Conservation (phyloP, 1,140 invertebrate species). For the Schmidtea mediterranea region DNA sequence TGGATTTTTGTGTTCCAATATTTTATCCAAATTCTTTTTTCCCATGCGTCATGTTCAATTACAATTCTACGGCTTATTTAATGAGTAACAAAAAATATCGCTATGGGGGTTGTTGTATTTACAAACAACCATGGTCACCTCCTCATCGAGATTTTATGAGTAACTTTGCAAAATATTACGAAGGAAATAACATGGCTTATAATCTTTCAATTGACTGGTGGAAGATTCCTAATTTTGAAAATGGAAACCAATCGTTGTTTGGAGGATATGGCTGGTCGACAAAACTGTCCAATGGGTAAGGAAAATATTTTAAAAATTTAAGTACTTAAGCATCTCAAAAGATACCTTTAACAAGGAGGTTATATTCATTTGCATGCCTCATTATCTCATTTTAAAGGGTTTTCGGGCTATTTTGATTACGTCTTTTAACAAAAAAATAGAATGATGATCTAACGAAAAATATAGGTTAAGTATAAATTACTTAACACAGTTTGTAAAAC, state of each 20-base stretch:
- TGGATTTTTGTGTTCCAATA: neutral
- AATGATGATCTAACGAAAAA: too few species aligned
- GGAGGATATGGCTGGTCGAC: neutral
- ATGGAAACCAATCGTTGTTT: neutral
- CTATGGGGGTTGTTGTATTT: constrained; percentile 1
- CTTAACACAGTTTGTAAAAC: too few species aligned
- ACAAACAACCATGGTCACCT: neutral
- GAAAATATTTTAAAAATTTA: neutral
- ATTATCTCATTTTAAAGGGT: too few species aligned
- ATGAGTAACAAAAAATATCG: neutral
- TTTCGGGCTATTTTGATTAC: too few species aligned
- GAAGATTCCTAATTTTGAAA: neutral
- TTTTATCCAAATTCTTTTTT: neutral
- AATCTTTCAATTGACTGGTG: neutral
- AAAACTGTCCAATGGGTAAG: neutral
- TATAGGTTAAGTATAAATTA: too few species aligned
- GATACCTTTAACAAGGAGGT: too few species aligned
- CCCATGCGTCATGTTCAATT: neutral
- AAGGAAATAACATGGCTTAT: neutral
- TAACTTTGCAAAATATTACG: neutral
- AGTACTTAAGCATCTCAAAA: too few species aligned
- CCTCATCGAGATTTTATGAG: neutral
- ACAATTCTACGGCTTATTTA: neutral
- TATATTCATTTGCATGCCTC: too few species aligned
- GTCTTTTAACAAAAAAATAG: too few species aligned